phyloP scores from a whole-genome alignment of 2,888 invertebrate genomes.

The Drosophila birchii region DNA sequence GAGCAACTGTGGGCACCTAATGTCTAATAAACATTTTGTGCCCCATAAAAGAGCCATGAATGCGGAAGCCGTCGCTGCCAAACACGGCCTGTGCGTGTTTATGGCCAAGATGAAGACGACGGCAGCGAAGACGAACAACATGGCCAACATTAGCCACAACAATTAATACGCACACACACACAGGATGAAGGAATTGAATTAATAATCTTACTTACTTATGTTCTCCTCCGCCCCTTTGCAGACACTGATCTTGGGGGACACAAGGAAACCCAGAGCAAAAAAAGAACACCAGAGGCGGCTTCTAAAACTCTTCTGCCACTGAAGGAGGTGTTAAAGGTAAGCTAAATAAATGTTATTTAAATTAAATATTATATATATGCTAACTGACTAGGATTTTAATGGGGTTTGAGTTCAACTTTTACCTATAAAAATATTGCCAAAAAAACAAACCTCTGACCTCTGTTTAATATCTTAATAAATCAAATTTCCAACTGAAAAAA shows the following conservation, averaged over 20 bases:
- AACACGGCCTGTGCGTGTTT: conserved; percentile 78
- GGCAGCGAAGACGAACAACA: conserved; percentile 6
- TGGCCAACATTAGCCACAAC: conserved; percentile 41
- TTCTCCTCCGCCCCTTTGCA: not conserved
- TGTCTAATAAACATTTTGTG: conserved; percentile 76
- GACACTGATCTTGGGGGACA: conserved; percentile 28
- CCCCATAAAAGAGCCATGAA: conserved; percentile 55
- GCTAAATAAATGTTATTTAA: not conserved
- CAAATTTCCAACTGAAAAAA: too few relatives aligned
- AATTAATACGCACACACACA: conserved; percentile 60
- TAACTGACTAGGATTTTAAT: too few relatives aligned
- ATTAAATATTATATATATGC: too few relatives aligned
- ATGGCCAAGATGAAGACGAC: conserved; percentile 53
- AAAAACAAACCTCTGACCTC: too few relatives aligned
- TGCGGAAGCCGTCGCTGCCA: conserved; percentile 72
- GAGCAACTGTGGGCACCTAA: conserved; percentile 50
- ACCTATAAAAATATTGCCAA: too few relatives aligned
- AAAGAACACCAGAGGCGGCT: not conserved
- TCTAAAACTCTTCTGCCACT: not conserved
- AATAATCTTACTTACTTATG: conserved; percentile 60
- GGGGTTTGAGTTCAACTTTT: too few relatives aligned
- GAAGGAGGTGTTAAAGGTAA: conserved; percentile 15
- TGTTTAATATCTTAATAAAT: too few relatives aligned
- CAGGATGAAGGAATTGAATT: conserved; percentile 59
- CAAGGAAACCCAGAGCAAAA: not conserved